Evolutionary conservation across 64 coral and sea anemone genomes (phyloP), one percentile per base, ranked within the genome.

Genomic region (Montipora efflorescens): DNA sequence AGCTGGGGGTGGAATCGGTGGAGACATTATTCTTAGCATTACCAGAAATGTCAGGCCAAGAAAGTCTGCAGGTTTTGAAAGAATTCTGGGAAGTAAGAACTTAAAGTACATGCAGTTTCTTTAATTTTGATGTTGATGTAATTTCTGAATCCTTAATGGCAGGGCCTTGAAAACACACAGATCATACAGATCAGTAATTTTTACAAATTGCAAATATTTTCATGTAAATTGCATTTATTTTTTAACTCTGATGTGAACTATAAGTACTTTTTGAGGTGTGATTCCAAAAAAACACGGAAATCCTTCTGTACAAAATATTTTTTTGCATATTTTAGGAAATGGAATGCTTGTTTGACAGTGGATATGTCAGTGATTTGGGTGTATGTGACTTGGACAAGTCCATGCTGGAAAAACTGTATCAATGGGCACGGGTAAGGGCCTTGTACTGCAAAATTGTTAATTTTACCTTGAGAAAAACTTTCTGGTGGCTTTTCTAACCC

Each of bases 351-450:
- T 91, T 87, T 19, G 95, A 97, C 77, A 79, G 95, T 83, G 92
- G 95, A 18, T 97, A 97, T 47, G 88, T 97, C 43, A 72, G 88
- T 13, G 87, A 84, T 82, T 78, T 97, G 75, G 95, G 95, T 48
- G 81, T 93, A 14, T 97, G 95, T 89, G 95, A 97, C 83, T 53
- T 97, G 88, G 89, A 97, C 89, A 97, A 97, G 59, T 71, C 84
- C n/a, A 89, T 57, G 19, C 50, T 97, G 89, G 95, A 97, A 28
- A 84, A 97, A 71, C 95, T 97, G 11, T 97, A 91, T 9, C 47
- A 94, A 2, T 94, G 92, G 92, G 88, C 95, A 62, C 87, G 95
- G 95, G 95, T 97, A 94, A 20, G 76, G 5, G 10, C 21, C 46
- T 9, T 76, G 36, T 36, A 2, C 36, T 15, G 12, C 11, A 23